Conservation (phyloP, 1,140 invertebrate genomes). For the Tetramorium parvispinum region DNA sequence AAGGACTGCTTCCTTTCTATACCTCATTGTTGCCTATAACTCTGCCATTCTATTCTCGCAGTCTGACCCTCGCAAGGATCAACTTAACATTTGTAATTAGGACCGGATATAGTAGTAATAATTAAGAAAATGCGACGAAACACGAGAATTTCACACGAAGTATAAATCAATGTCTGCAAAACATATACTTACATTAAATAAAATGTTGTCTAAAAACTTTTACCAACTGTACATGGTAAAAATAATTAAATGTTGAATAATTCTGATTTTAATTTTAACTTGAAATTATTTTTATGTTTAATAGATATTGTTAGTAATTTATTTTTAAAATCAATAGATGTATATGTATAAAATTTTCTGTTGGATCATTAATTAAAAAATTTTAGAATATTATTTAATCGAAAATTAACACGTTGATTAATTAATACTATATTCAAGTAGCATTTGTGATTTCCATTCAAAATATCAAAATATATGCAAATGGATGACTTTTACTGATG, state of each 20-base stretch:
- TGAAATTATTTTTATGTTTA: conserved; percentile 7
- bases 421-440: neutral
- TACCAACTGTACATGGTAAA: neutral
- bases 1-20: conserved; percentile 38
- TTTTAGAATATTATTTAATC: neutral
- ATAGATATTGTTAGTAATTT: neutral
- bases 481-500: neutral
- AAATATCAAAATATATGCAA: neutral
- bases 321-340: neutral
- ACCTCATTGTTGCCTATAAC: conserved; percentile 12
- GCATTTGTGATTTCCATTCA: neutral
- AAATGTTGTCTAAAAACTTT: neutral
- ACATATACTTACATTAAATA: neutral
- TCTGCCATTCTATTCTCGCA: conserved; percentile 12
- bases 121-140: neutral
- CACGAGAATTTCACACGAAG: neutral
- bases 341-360: neutral
- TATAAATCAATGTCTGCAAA: neutral
- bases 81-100: neutral
- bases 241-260: neutral
- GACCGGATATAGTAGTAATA: neutral
- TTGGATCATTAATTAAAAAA: conserved; percentile 11
- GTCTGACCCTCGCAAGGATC: conserved; percentile 16
- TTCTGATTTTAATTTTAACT: neutral
- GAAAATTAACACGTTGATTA: neutral